Base-by-base conservation (phyloP, 2,113 vertebrate genomes). In the Hippocampus guttulatus region DNA sequence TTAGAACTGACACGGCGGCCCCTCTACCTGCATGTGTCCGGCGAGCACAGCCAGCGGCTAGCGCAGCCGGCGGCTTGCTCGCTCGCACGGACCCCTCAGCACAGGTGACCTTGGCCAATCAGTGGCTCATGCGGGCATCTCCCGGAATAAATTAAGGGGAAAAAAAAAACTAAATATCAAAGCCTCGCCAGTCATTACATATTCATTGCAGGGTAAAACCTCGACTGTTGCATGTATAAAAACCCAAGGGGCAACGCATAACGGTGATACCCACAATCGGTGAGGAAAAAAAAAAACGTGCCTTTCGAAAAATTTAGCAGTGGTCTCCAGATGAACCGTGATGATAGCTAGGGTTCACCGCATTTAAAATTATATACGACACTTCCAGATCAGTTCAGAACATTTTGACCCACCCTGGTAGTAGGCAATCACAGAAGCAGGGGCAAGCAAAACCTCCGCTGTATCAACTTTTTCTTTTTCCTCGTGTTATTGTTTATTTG, bases 71-170 rank as follows among this genome's bases (percentile, higher is more conserved):
- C 33, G 33, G 33, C 33, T 38, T 0, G 33, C 33, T 38, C 91
- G 91, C 91, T 81, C 90, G 15, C 10, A 5, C 71, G 72, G 75
- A 81, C 55, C 87, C 73, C 78, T 92, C 91, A 88, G 90, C 91
- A 89, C 92, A 94, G 94, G 94, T 96, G 94, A 96, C 94, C 95
- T 96, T 94, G 93, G 79, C 92, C 94, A 87, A 93, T 95, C 93
- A 95, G 92, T 84, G 86, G 91, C 84, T 88, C 89, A 92, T 86
- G 90, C 89, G 90, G 91, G 86, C 92, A 90, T 86, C 90, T 93
- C 87, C 75, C 25, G 87, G 92, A 92, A 6, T 90, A 88, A 91
- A 91, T 88, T 88, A 75, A 81, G 79, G 85, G 91, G 25, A 27
- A 27, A 27, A 88, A 89, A 81, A 75, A 92, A 88, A 30, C 58